A percentile compares a stretch with the other conserved stretches of the same genome.
Conservation (phyloP, 2,888 invertebrate genomes). For the Folsomia manolachei region DNA sequence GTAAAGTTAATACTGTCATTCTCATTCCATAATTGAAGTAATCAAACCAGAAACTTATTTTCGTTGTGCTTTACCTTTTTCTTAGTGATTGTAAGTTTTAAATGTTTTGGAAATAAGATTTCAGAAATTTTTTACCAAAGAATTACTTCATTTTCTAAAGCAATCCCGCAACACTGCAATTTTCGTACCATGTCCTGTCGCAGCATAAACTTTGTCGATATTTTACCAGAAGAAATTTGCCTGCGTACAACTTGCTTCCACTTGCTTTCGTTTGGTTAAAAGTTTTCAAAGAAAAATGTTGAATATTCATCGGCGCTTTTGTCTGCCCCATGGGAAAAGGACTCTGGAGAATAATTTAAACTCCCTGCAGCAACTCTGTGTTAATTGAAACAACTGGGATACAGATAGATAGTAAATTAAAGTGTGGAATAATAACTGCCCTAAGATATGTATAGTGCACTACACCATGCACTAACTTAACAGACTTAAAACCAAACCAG, state of each 20-base stretch:
- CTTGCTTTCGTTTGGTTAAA: background rate
- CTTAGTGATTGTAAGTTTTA: no score
- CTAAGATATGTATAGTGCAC: background rate
- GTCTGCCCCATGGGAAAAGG: background rate
- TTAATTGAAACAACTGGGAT: slow-evolving; percentile 6
- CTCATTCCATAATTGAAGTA: no score
- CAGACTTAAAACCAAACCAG: no score
- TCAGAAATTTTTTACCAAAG: no score
- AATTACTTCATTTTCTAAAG: no score
- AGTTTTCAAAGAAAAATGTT: background rate
- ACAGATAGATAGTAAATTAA: slow-evolving; percentile 6
- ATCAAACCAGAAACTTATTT: no score
- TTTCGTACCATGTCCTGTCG: background rate
- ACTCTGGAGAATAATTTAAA: slow-evolving; percentile 3
- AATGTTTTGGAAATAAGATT: no score
- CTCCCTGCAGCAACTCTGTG: slow-evolving; percentile 1
- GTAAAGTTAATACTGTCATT: no score
- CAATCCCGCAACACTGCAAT: no score
- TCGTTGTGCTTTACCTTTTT: no score
- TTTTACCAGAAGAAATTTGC: background rate
- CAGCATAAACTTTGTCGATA: background rate
- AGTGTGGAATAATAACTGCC: slow-evolving; percentile 5
- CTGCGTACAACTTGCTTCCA: no score
- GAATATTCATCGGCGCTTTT: slow-evolving; percentile 7
- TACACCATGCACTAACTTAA: background rate